Evolutionary conservation across 2,113 vertebrate species (phyloP).

Genomic region (Albula glossodonta): DNA sequence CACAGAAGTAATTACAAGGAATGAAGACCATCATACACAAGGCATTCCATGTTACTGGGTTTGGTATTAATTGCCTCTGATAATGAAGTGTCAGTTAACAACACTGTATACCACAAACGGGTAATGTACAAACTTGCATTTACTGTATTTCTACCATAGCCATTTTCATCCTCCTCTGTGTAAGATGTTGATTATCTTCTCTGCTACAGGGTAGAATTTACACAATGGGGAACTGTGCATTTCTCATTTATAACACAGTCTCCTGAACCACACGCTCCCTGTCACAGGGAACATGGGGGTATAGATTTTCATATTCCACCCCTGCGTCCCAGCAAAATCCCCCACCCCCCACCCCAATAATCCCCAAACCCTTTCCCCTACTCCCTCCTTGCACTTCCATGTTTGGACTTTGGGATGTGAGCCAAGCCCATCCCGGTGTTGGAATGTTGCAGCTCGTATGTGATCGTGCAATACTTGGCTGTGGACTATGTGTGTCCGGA

Average conservation of each 20-base stretch:
- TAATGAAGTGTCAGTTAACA: too few species aligned
- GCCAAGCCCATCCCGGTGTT: background rate
- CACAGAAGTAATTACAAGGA: too few species aligned
- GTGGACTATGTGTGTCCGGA: background rate
- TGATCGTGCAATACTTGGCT: background rate
- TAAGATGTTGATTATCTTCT: background rate
- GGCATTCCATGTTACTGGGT: too few species aligned
- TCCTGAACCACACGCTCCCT: background rate
- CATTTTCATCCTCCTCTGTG: background rate
- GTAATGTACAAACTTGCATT: too few species aligned
- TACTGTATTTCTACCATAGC: background rate
- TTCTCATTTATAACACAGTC: background rate
- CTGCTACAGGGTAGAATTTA: background rate
- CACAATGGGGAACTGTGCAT: background rate
- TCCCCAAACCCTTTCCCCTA: background rate
- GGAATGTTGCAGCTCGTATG: conserved; percentile 18
- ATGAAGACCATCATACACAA: too few species aligned
- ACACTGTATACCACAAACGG: too few species aligned
- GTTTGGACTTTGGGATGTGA: conserved; percentile 10
- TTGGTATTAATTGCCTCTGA: too few species aligned
- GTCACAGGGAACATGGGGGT: background rate
- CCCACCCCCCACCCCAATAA: background rate
- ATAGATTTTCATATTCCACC: background rate
- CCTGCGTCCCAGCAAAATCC: background rate
- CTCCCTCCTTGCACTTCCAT: conserved; percentile 25